These are phyloP conservation scores for Trochalopteron elliotii DNA, from an alignment of 2,113 vertebrate genomes.

Conservation along the genomic window DNA sequence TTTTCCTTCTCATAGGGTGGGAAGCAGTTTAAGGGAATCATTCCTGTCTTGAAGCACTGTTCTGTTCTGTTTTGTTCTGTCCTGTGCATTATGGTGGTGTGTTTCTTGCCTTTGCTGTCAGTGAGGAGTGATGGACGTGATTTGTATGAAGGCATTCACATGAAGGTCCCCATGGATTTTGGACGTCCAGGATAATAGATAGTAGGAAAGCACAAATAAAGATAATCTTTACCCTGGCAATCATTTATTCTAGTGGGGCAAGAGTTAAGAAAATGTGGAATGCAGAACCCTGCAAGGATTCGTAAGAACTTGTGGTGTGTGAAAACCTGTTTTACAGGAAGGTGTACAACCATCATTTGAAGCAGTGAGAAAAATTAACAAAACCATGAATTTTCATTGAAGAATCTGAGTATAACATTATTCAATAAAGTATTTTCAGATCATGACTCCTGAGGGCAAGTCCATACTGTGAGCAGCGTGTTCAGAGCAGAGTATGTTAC, in stretches of 20 bases:
- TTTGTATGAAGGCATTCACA: background rate
- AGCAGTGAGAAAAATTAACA: background rate
- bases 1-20: background rate
- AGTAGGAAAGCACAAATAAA: constrained; percentile 27
- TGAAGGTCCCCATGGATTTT: background rate
- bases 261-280: background rate
- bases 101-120: constrained; percentile 15
- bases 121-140: background rate
- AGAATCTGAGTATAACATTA: background rate
- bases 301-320: background rate
- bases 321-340: background rate
- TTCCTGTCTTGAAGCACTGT: background rate
- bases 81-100: background rate
- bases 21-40: background rate
- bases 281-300: background rate
- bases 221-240: background rate
- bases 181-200: background rate
- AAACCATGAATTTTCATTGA: background rate
- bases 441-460: background rate
- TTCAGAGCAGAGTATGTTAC: background rate
- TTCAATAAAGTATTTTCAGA: constrained; percentile 34
- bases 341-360: background rate
- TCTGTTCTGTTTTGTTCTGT: background rate
- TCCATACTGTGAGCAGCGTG: background rate
- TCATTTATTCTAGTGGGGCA: background rate